Evolutionary conservation across 2,797 vertebrate species (phyloP), one percentile per base, ranked within the genome.

Genomic region (Eupleurogrammus muticus): DNA sequence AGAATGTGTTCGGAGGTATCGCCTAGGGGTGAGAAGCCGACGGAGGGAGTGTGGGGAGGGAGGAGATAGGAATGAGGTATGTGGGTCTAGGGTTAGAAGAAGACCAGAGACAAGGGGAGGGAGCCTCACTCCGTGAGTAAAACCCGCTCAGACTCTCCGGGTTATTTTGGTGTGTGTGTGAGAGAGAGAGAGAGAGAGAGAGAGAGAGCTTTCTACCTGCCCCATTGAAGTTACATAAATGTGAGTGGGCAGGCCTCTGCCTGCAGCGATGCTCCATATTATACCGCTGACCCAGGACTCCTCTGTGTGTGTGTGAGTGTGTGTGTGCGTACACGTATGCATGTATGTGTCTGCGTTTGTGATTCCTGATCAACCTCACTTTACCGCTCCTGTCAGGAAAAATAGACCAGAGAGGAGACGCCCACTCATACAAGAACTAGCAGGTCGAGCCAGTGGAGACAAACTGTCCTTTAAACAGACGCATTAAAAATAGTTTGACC

Each of bases 211-310:
- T 70, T 81, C 80, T 87, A 91, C 90, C 90, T 92, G 89, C 76
- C 56, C 73, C 78, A 70, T 81, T 48, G 65, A 83, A 78, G 81
- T 92, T 90, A 88, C 81, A 90, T 90, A 90, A 90, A 90, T 87
- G 32, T 89, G 88, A 91, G 90, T 90, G 79, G 90, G 89, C 89
- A 87, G 89, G 61, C 69, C 84, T 78, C 64, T 63, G 80, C 89
- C 87, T 84, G 83, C 74, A 87, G 89, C 73, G 8, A 40, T 80
- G 70, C 73, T 88, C 82, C 70, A 83, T 79, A 88, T 86, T 82
- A 84, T 80, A 76, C 65, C 66, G 68, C 59, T 87, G 84, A 85
- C 81, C 83, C 58, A 50, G 48, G 60, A 63, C 72, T 81, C 65
- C 55, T 59, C 70, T 44, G 49, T 53, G n/a, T n/a, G n/a, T n/a